Conservation (phyloP, 2,888 invertebrate genomes). For the Drosophila ustulata region DNA sequence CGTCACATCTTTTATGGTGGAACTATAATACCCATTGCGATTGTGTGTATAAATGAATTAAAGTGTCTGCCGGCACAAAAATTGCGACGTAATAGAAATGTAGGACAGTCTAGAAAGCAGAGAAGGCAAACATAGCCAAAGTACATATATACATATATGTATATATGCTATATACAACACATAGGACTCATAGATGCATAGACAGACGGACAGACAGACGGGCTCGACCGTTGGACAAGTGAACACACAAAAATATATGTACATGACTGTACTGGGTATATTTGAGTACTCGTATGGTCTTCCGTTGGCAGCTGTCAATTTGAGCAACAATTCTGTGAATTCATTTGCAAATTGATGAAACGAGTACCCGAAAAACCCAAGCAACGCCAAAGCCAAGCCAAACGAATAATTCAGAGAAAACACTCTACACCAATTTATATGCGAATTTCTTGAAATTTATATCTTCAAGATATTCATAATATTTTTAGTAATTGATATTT, state of each 20-base stretch:
- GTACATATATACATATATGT: not conserved
- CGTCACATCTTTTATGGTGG: not conserved
- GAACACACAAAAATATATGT: not conserved
- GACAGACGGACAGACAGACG: not conserved
- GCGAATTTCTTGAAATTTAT: not conserved
- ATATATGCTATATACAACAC: not conserved
- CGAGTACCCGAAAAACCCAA: conserved; percentile 1
- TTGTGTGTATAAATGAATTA: conserved; percentile 18
- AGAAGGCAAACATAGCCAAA: conserved; percentile 29
- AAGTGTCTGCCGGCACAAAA: conserved; percentile 48
- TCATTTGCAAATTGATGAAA: conserved; percentile 6
- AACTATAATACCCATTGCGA: not conserved
- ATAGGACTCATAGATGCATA: conserved; percentile 12
- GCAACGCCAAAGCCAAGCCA: not conserved
- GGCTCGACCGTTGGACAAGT: not conserved
- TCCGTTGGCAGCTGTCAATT: conserved; percentile 44
- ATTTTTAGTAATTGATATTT: too few relatives aligned
- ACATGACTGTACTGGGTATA: not conserved
- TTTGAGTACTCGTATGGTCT: conserved; percentile 18
- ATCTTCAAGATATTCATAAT: too few relatives aligned
- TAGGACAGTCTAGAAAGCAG: conserved; percentile 23
- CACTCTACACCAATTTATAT: not conserved
- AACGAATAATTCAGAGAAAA: not conserved
- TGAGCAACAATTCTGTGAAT: conserved; percentile 10
- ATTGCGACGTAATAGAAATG: conserved; percentile 54